Conservation (phyloP, 2,113 vertebrate genomes). For the Cardinalis cardinalis region DNA sequence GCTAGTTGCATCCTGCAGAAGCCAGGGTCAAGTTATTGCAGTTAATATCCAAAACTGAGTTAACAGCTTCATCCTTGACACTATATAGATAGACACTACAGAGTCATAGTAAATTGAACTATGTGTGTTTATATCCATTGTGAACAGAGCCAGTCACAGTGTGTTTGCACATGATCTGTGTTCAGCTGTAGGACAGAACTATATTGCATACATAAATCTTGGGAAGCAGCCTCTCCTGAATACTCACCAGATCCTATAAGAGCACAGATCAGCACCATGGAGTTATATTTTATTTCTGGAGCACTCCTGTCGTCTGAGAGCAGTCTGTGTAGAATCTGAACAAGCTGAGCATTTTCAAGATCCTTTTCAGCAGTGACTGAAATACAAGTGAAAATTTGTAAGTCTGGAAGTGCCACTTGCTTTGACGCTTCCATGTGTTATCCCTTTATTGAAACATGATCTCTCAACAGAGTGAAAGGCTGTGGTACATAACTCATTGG, state of each 20-base stretch:
- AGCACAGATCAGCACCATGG: constrained; percentile 96
- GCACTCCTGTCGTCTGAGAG: constrained; percentile 92
- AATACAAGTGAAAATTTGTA: constrained; percentile 29
- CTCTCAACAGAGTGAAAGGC: neutral
- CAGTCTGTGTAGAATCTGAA: constrained; percentile 92
- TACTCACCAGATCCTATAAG: constrained; percentile 91
- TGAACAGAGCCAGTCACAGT: neutral
- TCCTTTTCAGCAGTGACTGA: constrained; percentile 92
- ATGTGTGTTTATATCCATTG: neutral
- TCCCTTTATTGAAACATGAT: neutral
- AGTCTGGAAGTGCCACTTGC: neutral
- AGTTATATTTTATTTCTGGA: constrained; percentile 98
- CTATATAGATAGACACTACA: neutral
- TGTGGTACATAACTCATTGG: neutral
- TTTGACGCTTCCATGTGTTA: neutral
- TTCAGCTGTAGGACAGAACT: neutral
- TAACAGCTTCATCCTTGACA: neutral
- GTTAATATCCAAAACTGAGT: neutral
- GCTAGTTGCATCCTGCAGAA: neutral
- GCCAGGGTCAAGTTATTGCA: neutral
- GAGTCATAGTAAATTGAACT: neutral
- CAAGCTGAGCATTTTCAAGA: constrained; percentile 86
- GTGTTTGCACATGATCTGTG: neutral
- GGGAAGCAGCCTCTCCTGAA: neutral
- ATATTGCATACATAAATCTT: neutral